Evolutionary conservation across 2,797 vertebrate species (phyloP).

Genomic region (Lepilemur ruficaudatus): DNA sequence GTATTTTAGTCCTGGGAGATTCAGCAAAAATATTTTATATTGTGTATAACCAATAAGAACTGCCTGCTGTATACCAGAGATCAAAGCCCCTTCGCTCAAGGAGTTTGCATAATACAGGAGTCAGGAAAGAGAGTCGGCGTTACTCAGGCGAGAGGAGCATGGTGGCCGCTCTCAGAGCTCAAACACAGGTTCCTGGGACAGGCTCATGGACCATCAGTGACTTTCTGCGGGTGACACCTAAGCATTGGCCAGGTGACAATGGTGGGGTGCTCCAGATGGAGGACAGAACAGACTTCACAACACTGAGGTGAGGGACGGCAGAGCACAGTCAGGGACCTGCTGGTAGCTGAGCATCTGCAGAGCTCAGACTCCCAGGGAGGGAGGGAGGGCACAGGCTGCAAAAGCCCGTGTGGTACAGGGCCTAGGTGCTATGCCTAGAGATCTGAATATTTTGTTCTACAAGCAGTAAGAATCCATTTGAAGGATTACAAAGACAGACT

Average conservation of each 20-base stretch:
- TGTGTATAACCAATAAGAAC: no score
- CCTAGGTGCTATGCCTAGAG: accelerated
- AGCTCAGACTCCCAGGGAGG: neutral
- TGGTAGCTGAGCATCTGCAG: neutral
- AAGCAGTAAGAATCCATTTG: neutral
- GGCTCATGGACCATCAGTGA: accelerated
- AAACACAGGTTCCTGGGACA: neutral
- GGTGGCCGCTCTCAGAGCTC: neutral
- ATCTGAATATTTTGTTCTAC: neutral
- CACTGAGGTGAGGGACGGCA: accelerated
- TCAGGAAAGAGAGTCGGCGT: neutral
- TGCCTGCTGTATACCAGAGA: accelerated
- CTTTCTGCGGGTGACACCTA: neutral
- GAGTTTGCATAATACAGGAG: accelerated
- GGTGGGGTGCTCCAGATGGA: accelerated
- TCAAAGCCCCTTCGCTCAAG: neutral
- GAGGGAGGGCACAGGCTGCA: accelerated
- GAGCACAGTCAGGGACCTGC: neutral
- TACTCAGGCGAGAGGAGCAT: accelerated
- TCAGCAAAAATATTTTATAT: neutral
- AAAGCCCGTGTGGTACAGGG: accelerated
- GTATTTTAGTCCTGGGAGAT: neutral
- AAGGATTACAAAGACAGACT: neutral
- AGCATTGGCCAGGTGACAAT: accelerated
- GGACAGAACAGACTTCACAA: neutral